Evolutionary conservation across 2,888 invertebrate species (phyloP).

Genomic region (Cerastoderma edule): DNA sequence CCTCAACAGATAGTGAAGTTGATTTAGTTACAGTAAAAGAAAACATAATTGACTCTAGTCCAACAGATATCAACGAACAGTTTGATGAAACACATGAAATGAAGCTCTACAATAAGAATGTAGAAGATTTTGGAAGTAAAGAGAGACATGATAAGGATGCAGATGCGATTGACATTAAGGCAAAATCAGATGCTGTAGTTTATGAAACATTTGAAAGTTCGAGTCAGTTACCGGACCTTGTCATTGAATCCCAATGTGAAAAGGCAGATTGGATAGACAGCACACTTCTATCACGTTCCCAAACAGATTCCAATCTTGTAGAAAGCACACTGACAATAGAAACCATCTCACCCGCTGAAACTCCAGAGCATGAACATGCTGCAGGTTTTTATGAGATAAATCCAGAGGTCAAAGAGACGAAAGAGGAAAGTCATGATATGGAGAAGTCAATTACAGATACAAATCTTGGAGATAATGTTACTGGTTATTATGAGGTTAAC

Average conservation of each 20-base stretch:
- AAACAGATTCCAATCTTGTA: slow-evolving; percentile 28
- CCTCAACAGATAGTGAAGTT: slow-evolving; percentile 49
- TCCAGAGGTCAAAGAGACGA: slow-evolving; percentile 27
- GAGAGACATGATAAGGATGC: neutral
- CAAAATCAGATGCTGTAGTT: neutral
- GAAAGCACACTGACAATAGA: slow-evolving; percentile 44
- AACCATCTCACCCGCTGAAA: slow-evolving; percentile 46
- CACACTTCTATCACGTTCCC: too few relatives aligned
- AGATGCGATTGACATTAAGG: neutral
- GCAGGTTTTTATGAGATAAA: slow-evolving; percentile 55
- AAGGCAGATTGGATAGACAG: neutral
- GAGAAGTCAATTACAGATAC: slow-evolving; percentile 33
- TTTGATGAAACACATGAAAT: neutral
- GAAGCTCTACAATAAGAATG: neutral
- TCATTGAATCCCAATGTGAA: neutral
- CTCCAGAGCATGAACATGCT: slow-evolving; percentile 49
- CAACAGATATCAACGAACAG: slow-evolving; percentile 8
- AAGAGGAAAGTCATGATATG: neutral
- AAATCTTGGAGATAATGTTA: slow-evolving; percentile 49
- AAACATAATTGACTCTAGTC: slow-evolving; percentile 27
- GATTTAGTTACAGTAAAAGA: slow-evolving; percentile 56
- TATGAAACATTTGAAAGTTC: neutral
- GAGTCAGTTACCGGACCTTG: neutral
- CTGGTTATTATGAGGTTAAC: slow-evolving; percentile 55
- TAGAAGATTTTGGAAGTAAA: neutral